Evolutionary conservation across 2,797 vertebrate species (phyloP), one percentile per base, ranked within the genome.

Genomic region (Botia almorhae): DNA sequence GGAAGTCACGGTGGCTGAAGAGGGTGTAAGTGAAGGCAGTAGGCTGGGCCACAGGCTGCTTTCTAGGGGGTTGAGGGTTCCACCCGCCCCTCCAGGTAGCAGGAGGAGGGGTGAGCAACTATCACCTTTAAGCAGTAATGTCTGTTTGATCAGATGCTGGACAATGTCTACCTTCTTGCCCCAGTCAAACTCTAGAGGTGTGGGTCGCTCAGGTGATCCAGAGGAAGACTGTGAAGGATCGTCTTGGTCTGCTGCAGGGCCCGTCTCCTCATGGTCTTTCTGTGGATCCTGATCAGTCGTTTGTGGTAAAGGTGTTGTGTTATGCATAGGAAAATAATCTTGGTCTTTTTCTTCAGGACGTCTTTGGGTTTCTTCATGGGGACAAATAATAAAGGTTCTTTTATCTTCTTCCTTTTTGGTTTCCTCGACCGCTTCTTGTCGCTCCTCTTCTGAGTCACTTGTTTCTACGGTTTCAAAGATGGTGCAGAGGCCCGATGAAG

Each of bases 81-180:
- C 89, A 56, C 95, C 93, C 0, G 90, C 68, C 0, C 92, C 90
- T 0, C 91, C 90, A 0, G 94, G 92, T 61, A 94, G 84, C 51
- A 93, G 86, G 48, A 94, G 83, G 81, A 93, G 83, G 0, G 93
- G 90, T 2, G 92, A 92, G 88, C 92, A 93, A 65, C 91, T 78
- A 0, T 93, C 93, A 11, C 93, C 88, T 0, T 94, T 93, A 36
- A 96, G 90, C 78, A 97, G 86, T 76, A 98, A 89, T 0, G 96
- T 96, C 89, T 97, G 95, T 84, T 95, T 96, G 89, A 98, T 96
- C 83, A 98, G 91, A 91, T 98, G 96, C 89, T 97, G 96, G 76
- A 98, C 96, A 0, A 97, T 95, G 72, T 95, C 95, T 0, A 94
- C 95, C 72, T 96, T 96, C 87, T 91, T 90, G 2, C 89, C 91